phyloP scores from a whole-genome alignment of 2,113 vertebrate species.

The Larimichthys polyactis region DNA sequence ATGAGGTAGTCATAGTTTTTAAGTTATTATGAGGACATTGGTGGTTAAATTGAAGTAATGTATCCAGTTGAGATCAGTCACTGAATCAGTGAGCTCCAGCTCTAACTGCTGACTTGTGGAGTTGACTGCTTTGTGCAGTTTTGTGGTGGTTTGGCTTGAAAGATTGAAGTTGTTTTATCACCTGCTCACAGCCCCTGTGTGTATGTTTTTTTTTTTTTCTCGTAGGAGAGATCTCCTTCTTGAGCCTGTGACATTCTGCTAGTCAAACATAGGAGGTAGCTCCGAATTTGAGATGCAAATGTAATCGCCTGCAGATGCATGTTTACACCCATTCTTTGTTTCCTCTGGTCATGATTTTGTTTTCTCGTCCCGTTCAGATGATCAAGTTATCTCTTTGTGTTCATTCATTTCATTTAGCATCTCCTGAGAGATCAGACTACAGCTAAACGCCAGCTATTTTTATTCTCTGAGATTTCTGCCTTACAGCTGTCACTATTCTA shows the following conservation, averaged over 20 bases:
- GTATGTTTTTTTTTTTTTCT: slow-evolving; percentile 21
- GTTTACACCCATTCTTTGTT: neutral
- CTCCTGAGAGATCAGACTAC: neutral
- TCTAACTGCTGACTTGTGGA: slow-evolving; percentile 40
- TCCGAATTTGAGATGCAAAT: slow-evolving; percentile 81
- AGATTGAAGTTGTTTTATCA: slow-evolving; percentile 74
- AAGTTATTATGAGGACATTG: neutral
- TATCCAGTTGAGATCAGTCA: slow-evolving; percentile 32
- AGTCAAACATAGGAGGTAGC: slow-evolving; percentile 83
- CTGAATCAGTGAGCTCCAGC: slow-evolving; percentile 24
- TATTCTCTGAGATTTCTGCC: slow-evolving; percentile 15
- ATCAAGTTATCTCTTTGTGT: slow-evolving; percentile 5
- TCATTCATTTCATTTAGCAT: slow-evolving; percentile 34
- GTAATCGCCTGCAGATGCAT: slow-evolving; percentile 54
- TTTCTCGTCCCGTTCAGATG: slow-evolving; percentile 5
- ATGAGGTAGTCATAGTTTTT: neutral
- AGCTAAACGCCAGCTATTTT: slow-evolving; percentile 43
- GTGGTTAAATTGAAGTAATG: slow-evolving; percentile 4
- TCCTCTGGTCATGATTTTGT: slow-evolving; percentile 16
- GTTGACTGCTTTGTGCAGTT: slow-evolving; percentile 46
- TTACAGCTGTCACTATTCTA: slow-evolving; percentile 30
- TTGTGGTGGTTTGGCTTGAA: slow-evolving; percentile 52
- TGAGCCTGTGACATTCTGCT: slow-evolving; percentile 87
- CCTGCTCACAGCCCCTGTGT: slow-evolving; percentile 48
- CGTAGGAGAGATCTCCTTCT: slow-evolving; percentile 83